Evolutionary conservation across 2,113 vertebrate genomes (phyloP), one percentile per base, ranked within the genome.

Genomic region (Ceratotherium simum): DNA sequence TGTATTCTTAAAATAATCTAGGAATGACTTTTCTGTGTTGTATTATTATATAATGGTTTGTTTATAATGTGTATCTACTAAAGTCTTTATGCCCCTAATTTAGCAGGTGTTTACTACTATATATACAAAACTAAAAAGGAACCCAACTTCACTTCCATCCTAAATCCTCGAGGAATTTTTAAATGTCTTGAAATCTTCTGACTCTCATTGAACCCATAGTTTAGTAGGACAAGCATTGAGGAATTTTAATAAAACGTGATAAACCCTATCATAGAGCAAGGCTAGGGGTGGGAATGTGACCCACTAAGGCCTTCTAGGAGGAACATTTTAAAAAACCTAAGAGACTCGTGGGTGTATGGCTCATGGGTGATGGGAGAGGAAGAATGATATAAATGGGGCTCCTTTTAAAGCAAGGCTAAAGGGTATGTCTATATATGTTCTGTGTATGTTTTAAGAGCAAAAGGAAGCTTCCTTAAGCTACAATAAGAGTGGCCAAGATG

Each of bases 91-190:
- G 36, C 7, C 25, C 39, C n/a, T 93, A 42, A 51, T 56, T 78
- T 89, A 42, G 33, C 25, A 88, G 18, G 20, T 81, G 33, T 58
- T 31, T 72, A 31, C 12, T 67, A 94, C 33, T 42, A 72, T 88
- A 36, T 23, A 72, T 23, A 48, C 11, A 21, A 13, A 62, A 81
- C 48, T 48, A 60, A 62, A 87, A 31, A 39, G 25, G 84, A 73
- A 89, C 31, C 33, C 62, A 67, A 39, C 9, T 27, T 39, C 65
- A 60, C 16, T 62, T 18, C 31, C 56, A 58, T 46, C 14, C 14
- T 48, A 93, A 75, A 20, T 46, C 27, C 82, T 69, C 58, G n/a
- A 93, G n/a, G n/a, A 78, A 78, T 86, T 73, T 88, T 60, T 88
- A 33, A 70, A 60, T 9, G 54, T 88, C 36, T 75, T 42, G 29